Base-by-base conservation (phyloP, 2,113 vertebrate genomes). In the Axis porcinus region DNA sequence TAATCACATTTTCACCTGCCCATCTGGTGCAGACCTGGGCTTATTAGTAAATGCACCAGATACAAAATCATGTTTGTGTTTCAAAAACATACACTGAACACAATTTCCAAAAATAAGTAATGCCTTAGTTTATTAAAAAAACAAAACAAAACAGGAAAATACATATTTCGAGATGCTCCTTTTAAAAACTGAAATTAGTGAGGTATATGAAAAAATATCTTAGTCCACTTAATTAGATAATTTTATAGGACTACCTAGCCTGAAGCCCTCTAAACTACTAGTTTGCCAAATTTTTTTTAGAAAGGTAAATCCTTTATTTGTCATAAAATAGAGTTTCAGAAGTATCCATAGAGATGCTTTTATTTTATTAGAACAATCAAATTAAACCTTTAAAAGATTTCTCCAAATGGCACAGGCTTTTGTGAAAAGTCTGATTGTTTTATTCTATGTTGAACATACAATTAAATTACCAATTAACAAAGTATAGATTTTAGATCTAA, bases 1-100 rank as follows among this genome's bases (percentile, higher is more conserved):
- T 98, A 98, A 99, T 98, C 98, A 99, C 98, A 98, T 98, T 98
- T 99, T 99, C 98, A 99, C 98, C 99, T 99, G 98, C 98, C 99
- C 99, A 99, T 98, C 99, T 99, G 98, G 96, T 99, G 95, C 94
- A 98, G 98, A 98, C 98, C 98, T 98, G 98, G 93, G 95, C 97
- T 99, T 98, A 98, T 98, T 98, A 98, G 95, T 83, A 95, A 98
- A 98, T 83, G 76, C 95, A 91, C 97, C 3, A 0, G 95, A 97
- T 95, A 94, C 52, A 58, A 86, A 98, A 98, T 96, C 88, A 89
- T 97, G 97, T 95, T 97, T 92, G 27, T 96, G 76, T 98, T 98
- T 98, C 64, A 97, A 98, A 99, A 98, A 94, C 96, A 94, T 52
- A 54, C 16, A 92, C 76, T 90, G 15, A 87, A 82, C 23, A 54